These are phyloP conservation scores for Centrocercus urophasianus DNA, from an alignment of 2,113 vertebrate species.

Conservation along the genomic window DNA sequence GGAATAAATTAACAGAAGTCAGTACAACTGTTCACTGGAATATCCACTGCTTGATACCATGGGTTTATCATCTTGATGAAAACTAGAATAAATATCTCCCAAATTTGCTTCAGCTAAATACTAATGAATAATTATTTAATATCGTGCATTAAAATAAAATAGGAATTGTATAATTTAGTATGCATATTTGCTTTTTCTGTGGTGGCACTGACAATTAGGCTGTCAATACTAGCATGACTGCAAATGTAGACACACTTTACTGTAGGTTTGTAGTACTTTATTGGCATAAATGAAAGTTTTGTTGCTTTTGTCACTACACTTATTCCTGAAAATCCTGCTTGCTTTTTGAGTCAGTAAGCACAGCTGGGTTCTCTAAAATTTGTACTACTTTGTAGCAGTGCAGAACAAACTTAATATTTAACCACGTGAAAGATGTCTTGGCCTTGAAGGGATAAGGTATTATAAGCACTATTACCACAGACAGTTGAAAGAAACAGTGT, in stretches of 20 bases:
- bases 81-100: neutral
- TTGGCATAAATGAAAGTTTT: neutral
- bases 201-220: neutral
- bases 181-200: neutral
- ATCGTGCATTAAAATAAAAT: rapidly evolving
- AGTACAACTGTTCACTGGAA: neutral
- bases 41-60: neutral
- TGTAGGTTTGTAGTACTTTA: neutral
- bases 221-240: neutral
- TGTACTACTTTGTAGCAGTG: slow-evolving; percentile 21
- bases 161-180: neutral
- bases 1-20: neutral
- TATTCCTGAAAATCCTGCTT: neutral
- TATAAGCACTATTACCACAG: slow-evolving; percentile 69
- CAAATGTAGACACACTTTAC: neutral
- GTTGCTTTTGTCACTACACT: neutral
- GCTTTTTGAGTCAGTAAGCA: neutral
- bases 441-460: slow-evolving; percentile 60
- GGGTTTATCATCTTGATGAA: slow-evolving; percentile 3
- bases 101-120: neutral
- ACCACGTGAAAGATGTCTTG: neutral
- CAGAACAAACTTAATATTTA: slow-evolving; percentile 39
- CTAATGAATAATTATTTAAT: neutral
- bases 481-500: slow-evolving; percentile 77
- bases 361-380: neutral